Conservation (phyloP, 2,888 invertebrate genomes). For the Lithophane socia region DNA sequence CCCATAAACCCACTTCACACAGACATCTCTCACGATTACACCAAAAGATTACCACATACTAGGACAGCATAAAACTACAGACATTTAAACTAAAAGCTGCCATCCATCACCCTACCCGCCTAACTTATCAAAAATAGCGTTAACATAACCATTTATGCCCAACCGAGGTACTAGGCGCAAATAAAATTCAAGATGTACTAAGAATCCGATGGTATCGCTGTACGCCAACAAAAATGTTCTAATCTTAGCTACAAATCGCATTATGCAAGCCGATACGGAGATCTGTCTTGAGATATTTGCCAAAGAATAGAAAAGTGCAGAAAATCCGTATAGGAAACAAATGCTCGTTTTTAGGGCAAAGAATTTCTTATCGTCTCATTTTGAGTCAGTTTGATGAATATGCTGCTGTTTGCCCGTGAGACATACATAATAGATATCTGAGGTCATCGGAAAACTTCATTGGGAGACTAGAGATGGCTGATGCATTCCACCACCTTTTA, state of each 20-base stretch:
- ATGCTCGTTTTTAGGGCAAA: background rate
- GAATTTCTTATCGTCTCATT: background rate
- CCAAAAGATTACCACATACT: conserved; percentile 54
- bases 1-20: conserved; percentile 52
- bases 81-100: conserved; percentile 45
- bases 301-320: conserved; percentile 19
- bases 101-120: conserved; percentile 47
- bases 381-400: background rate
- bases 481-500: no score
- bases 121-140: conserved; percentile 60
- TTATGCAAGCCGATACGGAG: conserved; percentile 62
- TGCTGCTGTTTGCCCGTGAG: background rate
- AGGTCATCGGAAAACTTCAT: no score
- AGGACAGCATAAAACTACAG: conserved; percentile 47
- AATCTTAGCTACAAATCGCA: conserved; percentile 63
- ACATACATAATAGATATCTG: no score
- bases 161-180: conserved; percentile 46
- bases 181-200: conserved; percentile 60
- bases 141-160: conserved; percentile 56
- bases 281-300: conserved; percentile 57
- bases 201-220: conserved; percentile 52
- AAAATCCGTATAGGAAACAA: background rate
- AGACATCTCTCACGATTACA: conserved; percentile 50
- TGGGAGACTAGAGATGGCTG: no score
- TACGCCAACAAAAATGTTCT: conserved; percentile 53